Evolutionary conservation across 2,113 vertebrate species (phyloP), one percentile per base, ranked within the genome.

Genomic region (Callocephalon fimbriatum): DNA sequence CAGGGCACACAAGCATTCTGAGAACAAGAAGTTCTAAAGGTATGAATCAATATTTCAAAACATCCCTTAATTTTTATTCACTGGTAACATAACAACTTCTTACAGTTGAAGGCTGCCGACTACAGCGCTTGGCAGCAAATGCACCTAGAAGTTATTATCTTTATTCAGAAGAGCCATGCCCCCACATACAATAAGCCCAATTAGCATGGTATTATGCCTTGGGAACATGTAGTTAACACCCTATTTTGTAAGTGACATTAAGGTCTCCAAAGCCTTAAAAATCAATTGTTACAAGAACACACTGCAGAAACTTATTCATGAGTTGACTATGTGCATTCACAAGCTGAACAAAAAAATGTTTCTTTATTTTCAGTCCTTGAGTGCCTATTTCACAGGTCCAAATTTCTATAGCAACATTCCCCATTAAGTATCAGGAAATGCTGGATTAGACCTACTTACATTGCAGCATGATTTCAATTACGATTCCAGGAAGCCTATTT

Each of bases 361-460:
- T 67, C 74, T 75, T 85, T 12, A 75, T 76, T 91, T 95, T 90
- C 50, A 83, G 62, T 73, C 53, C 66, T 23, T 42, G 56, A 91
- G 72, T 22, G 38, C 72, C 38, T 74, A 47, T 96, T 95, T 90
- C 15, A 21, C 40, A 84, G 47, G 79, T 86, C 61, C 72, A 92
- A 59, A 94, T 97, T 96, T 95, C 95, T 95, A 95, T 97, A 93
- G 91, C 91, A 97, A 97, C 95, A 88, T 84, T 84, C 83, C 73
- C 76, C 48, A 93, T 95, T 88, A 97, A 80, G 40, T 77, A 87
- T 65, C 53, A 92, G 79, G 90, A 93, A 95, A 72, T 10, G 26
- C 1, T 84, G 77, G 74, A 95, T 91, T 91, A 95, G 78, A 61
- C 58, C 86, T 91, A 93, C 68, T 75, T 94, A 81, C 16, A 80